Evolutionary conservation across 2,797 vertebrate species (phyloP), one percentile per base, ranked within the genome.

Genomic region (Chrosomus eos): DNA sequence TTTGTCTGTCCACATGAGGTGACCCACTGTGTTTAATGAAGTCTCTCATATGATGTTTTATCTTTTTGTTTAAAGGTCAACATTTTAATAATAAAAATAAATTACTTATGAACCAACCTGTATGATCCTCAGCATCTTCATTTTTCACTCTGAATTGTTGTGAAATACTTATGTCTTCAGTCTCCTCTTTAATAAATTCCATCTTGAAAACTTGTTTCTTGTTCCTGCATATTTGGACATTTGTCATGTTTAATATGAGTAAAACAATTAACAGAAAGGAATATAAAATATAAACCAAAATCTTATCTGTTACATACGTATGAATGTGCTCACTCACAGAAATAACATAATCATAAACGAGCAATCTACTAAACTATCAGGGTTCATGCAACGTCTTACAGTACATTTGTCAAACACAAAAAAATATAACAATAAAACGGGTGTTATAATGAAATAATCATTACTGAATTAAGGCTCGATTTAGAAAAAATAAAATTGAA

Each of bases 51-150:
- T 64, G 1, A 28, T 28, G 1, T 68, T 48, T 14, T 45, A 71
- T 14, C 2, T 7, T 2, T 72, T 72, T 28, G 7, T 45, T 72
- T 45, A 10, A 4, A 72, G 40, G 7, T 45, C n/a, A 48, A 18
- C 40, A 45, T 72, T 26, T 16, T 43, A 70, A 48, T n/a, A n/a
- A 3, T 14, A 45, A 2, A n/a, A 28, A 40, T 14, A 38, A 21
- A 21, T 33, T 2, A 33, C 72, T 33, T 33, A 23, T 53, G 33
- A 53, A 53, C 72, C 72, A 74, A 74, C 72, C 72, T 74, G 72
- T 74, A 51, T 74, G 48, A 74, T 74, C 72, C 19, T 74, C 72
- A 23, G 72, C 72, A 74, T 74, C 72, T 74, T 74, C 72, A 74
- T 6, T 53, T 74, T 74, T 74, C 48, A 74, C 48, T 36, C 3